Conservation (phyloP, 2,113 vertebrate genomes). For the Symphodus melops region DNA sequence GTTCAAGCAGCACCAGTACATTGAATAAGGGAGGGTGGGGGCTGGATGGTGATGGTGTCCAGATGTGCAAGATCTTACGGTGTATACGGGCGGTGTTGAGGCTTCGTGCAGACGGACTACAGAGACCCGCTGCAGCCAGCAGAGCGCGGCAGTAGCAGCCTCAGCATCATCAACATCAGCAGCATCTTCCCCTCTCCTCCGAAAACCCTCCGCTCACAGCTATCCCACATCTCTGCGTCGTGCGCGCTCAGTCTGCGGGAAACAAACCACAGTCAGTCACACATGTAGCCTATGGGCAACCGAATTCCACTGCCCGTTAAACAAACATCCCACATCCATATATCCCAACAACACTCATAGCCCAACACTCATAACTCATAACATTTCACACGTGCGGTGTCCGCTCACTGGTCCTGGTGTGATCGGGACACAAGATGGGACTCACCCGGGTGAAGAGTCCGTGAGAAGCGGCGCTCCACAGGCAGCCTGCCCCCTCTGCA, state of each 20-base stretch:
- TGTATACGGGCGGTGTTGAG: slow-evolving; percentile 55
- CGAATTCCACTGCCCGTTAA: slow-evolving; percentile 6
- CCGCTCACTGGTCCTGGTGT: slow-evolving; percentile 6
- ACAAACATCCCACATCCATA: slow-evolving; percentile 4
- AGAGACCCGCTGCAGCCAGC: slow-evolving; percentile 64
- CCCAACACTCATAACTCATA: too few relatives aligned
- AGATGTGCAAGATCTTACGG: slow-evolving; percentile 71
- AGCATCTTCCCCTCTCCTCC: slow-evolving; percentile 56
- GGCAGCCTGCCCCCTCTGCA: slow-evolving; percentile 67
- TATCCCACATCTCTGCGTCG: slow-evolving; percentile 58
- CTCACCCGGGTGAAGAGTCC: slow-evolving; percentile 77
- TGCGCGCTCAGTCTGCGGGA: slow-evolving; percentile 59
- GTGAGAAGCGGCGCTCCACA: slow-evolving; percentile 65
- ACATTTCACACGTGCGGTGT: background rate
- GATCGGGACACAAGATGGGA: slow-evolving; percentile 14
- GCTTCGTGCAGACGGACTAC: slow-evolving; percentile 59
- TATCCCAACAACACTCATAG: slow-evolving; percentile 45
- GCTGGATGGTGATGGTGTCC: slow-evolving; percentile 31
- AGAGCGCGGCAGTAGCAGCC: slow-evolving; percentile 54
- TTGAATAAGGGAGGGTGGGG: background rate
- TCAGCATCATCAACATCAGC: slow-evolving; percentile 42
- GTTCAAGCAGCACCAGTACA: slow-evolving; percentile 19
- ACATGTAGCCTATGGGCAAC: background rate
- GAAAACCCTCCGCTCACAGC: slow-evolving; percentile 50
- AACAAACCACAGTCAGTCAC: slow-evolving; percentile 37